Percentiles rank a stretch among this genome's conserved stretches.
Evolutionary conservation across 2,888 invertebrate genomes (phyloP).

Genomic region (Phania funesta): DNA sequence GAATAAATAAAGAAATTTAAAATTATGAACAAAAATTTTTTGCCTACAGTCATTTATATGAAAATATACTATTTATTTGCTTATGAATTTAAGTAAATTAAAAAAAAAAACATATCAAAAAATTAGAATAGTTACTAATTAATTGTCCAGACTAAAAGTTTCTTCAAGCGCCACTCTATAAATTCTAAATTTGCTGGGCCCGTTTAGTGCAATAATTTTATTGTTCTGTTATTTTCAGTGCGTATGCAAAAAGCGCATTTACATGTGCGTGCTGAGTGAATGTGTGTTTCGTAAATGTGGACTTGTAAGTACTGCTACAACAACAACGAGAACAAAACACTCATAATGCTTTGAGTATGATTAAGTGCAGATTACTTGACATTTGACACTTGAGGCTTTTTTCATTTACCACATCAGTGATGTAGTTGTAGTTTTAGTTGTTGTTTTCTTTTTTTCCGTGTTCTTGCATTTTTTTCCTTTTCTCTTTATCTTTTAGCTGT

Average conservation of each 20-base stretch:
- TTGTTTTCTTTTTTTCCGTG: background rate
- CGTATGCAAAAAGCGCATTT: background rate
- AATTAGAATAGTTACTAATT: background rate
- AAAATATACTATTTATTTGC: too few relatives aligned
- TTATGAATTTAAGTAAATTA: too few relatives aligned
- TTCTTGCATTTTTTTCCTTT: background rate
- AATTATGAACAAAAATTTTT: too few relatives aligned
- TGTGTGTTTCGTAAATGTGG: background rate
- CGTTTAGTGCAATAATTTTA: too few relatives aligned
- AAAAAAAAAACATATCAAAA: too few relatives aligned
- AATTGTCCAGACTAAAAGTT: background rate
- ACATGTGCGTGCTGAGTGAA: background rate
- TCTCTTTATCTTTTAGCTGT: slow-evolving; percentile 27
- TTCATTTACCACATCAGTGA: slow-evolving; percentile 60
- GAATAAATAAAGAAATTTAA: too few relatives aligned
- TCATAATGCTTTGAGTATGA: slow-evolving; percentile 66
- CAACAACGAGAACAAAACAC: slow-evolving; percentile 32
- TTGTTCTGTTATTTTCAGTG: too few relatives aligned
- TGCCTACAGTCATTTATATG: too few relatives aligned
- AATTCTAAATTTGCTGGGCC: too few relatives aligned
- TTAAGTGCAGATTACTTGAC: slow-evolving; percentile 70
- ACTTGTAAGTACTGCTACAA: slow-evolving; percentile 10
- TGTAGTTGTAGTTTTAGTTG: slow-evolving; percentile 41
- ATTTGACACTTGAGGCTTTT: slow-evolving; percentile 67
- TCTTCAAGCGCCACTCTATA: background rate